Percentiles rank a stretch among this genome's conserved stretches.
Evolutionary conservation across 2,113 vertebrate genomes (phyloP).

Genomic region (Psophia crepitans): DNA sequence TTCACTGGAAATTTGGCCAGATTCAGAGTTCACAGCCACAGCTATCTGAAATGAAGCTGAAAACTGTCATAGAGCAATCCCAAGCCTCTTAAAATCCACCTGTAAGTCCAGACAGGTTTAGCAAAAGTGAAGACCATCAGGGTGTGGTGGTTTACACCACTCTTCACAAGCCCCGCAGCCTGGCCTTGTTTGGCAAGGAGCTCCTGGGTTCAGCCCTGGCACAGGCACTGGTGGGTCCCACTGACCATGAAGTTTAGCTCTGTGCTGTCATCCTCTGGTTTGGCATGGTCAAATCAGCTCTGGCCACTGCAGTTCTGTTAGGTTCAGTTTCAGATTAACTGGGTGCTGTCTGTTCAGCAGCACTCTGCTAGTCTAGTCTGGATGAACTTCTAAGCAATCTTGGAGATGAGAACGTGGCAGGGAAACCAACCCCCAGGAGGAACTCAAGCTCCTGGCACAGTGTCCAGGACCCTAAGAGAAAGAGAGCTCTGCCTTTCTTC

Average conservation of each 20-base stretch:
- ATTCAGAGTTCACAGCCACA: not conserved
- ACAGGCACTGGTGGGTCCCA: not conserved
- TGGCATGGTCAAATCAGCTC: not conserved
- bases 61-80: not conserved
- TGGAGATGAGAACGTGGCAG: accelerated
- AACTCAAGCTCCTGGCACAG: not conserved
- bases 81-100: not conserved
- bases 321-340: not conserved
- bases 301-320: not conserved
- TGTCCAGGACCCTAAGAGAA: not conserved
- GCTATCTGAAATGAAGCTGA: not conserved
- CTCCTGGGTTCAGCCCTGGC: not conserved
- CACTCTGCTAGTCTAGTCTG: not conserved
- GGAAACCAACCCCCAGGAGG: not conserved
- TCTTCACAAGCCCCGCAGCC: not conserved
- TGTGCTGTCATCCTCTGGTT: not conserved
- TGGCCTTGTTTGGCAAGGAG: not conserved
- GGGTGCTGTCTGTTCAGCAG: not conserved
- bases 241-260: not conserved
- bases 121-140: not conserved
- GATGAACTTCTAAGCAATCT: not conserved
- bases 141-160: not conserved
- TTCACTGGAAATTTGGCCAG: not conserved
- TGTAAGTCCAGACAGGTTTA: not conserved
- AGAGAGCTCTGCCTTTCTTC: not conserved